Evolutionary conservation across 2,113 vertebrate genomes (phyloP).

Genomic region (Chaetodon auriga): DNA sequence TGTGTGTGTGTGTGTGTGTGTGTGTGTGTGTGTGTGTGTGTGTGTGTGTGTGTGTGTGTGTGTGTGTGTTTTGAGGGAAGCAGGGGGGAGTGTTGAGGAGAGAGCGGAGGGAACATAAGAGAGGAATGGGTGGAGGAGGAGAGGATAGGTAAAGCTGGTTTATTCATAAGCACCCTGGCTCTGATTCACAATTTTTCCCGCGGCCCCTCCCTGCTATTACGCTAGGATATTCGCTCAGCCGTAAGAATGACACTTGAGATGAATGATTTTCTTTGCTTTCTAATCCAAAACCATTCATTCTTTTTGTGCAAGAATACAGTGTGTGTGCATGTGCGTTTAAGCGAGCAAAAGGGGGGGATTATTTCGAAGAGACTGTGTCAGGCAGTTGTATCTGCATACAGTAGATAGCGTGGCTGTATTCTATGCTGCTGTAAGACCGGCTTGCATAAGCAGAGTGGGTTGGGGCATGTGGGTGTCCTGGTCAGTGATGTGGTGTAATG

Average conservation of each 20-base stretch:
- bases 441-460: slow-evolving; percentile 55
- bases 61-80: slow-evolving; percentile 36
- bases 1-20: slow-evolving; percentile 29
- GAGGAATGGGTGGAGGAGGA: slow-evolving; percentile 42
- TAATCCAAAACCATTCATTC: slow-evolving; percentile 39
- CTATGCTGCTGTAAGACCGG: slow-evolving; percentile 41
- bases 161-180: slow-evolving; percentile 69
- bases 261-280: slow-evolving; percentile 38
- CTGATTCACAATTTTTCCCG: slow-evolving; percentile 49
- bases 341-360: neutral
- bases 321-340: neutral
- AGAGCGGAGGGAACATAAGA: slow-evolving; percentile 39
- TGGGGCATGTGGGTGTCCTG: slow-evolving; percentile 70
- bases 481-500: slow-evolving; percentile 72
- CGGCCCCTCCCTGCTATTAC: slow-evolving; percentile 38
- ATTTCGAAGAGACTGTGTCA: slow-evolving; percentile 28
- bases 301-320: slow-evolving; percentile 15
- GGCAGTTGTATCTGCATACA: slow-evolving; percentile 7
- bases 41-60: slow-evolving; percentile 24
- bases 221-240: slow-evolving; percentile 18
- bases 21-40: no score
- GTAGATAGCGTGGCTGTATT: slow-evolving; percentile 15
- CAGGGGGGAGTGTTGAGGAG: slow-evolving; percentile 41
- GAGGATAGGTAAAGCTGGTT: slow-evolving; percentile 60
- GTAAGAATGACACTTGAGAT: slow-evolving; percentile 30